A percentile compares a stretch with the other conserved stretches of the same genome.
Evolutionary conservation across 1,140 invertebrate species (phyloP).

Genomic region (Halotydeus destructor): DNA sequence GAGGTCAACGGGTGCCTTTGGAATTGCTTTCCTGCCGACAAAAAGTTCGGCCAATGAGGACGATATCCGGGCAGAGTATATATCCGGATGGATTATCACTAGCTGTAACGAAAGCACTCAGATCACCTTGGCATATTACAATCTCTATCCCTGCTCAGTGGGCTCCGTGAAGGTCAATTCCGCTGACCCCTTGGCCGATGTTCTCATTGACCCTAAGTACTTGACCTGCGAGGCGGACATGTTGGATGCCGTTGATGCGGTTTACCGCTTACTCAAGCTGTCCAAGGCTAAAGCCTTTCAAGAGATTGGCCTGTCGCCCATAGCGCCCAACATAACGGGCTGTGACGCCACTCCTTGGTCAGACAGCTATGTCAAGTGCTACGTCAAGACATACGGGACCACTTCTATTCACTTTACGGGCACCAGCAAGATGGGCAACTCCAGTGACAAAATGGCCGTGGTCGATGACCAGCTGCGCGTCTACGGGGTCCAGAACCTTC

Average conservation of each 20-base stretch:
- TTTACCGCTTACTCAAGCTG: slow-evolving; percentile 1
- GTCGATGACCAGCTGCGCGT: slow-evolving; percentile 45
- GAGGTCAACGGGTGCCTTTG: too few relatives aligned
- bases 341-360: too few relatives aligned
- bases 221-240: slow-evolving; percentile 36
- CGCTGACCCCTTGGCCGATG: slow-evolving; percentile 32
- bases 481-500: slow-evolving; percentile 31
- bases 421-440: slow-evolving; percentile 55
- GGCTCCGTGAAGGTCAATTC: slow-evolving; percentile 36
- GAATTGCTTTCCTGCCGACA: slow-evolving; percentile 58
- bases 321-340: too few relatives aligned
- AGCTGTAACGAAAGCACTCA: too few relatives aligned
- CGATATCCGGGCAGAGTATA: slow-evolving; percentile 65
- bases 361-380: too few relatives aligned
- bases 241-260: slow-evolving; percentile 30
- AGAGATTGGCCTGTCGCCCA: too few relatives aligned
- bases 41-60: slow-evolving; percentile 62
- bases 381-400: too few relatives aligned
- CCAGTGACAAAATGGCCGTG: slow-evolving; percentile 46
- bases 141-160: too few relatives aligned
- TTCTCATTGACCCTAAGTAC: slow-evolving; percentile 51
- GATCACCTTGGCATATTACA: too few relatives aligned
- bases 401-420: slow-evolving; percentile 24
- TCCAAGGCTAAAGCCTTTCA: too few relatives aligned
- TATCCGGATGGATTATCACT: background rate